A percentile compares a stretch with the other conserved stretches of the same genome.
Evolutionary conservation across 2,888 invertebrate species (phyloP).

Genomic region (Eupeodes luniger): DNA sequence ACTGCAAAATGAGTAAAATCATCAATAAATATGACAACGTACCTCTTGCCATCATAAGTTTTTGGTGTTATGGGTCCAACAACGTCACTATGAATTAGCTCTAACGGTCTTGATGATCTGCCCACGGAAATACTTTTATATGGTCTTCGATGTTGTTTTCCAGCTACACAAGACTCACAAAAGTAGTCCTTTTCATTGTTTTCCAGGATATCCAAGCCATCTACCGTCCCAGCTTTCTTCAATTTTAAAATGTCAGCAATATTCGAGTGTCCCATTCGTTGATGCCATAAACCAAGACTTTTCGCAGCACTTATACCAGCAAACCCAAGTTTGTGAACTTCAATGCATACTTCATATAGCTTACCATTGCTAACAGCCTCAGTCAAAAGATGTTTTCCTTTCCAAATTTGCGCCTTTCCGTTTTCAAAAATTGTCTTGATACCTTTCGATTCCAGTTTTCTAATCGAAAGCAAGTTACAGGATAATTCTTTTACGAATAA

Average conservation of each 20-base stretch:
- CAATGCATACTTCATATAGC: not conserved
- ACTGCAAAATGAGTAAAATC: slow-evolving; percentile 20
- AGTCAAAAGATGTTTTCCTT: not conserved
- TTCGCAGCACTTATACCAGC: not conserved
- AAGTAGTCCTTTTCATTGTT: not conserved
- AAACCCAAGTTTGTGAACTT: not conserved
- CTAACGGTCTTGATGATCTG: not conserved
- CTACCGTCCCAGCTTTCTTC: not conserved
- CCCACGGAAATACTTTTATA: not conserved
- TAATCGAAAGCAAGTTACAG: no score
- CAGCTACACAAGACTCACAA: not conserved
- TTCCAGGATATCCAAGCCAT: not conserved
- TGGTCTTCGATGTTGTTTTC: not conserved
- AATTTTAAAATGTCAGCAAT: not conserved
- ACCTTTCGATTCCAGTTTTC: no score
- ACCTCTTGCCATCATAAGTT: not conserved
- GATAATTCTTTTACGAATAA: no score
- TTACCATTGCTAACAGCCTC: not conserved
- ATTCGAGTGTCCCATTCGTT: not conserved
- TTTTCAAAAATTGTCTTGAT: no score
- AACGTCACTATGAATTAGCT: slow-evolving; percentile 4
- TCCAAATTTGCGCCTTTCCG: not conserved
- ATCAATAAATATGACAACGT: not conserved
- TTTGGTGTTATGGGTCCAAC: not conserved
- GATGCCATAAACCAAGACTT: not conserved